Evolutionary conservation across 1,140 invertebrate species (phyloP).

Genomic region (Neodiprion pinetum): DNA sequence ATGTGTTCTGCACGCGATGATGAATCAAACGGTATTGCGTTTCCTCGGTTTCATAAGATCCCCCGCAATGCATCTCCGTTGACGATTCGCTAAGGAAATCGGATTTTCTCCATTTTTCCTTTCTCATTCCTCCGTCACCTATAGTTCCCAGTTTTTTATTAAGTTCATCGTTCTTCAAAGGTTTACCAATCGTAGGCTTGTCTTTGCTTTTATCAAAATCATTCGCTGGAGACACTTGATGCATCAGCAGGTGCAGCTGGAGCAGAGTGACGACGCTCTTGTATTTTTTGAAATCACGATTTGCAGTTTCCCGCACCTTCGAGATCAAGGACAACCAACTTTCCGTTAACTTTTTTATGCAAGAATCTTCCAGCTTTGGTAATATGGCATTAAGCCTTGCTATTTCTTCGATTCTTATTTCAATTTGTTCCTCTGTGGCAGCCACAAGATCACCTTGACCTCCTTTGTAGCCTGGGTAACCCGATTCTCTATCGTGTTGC

Average conservation of each 20-base stretch:
- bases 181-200: no score
- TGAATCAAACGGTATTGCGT: no score
- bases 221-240: no score
- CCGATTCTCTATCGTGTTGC: constrained; percentile 37
- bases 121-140: no score
- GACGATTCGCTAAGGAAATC: no score
- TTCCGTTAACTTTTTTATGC: constrained; percentile 34
- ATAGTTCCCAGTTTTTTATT: no score
- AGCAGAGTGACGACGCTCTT: constrained; percentile 29
- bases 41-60: no score
- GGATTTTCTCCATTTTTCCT: no score
- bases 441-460: constrained; percentile 29
- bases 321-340: constrained; percentile 28
- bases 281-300: constrained; percentile 23
- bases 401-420: constrained; percentile 36
- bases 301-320: constrained; percentile 32
- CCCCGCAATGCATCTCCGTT: no score
- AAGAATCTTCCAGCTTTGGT: constrained; percentile 38
- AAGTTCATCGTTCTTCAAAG: no score
- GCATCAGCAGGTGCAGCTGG: constrained; percentile 29
- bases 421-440: constrained; percentile 34
- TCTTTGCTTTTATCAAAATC: no score
- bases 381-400: constrained; percentile 38
- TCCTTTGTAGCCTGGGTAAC: constrained; percentile 37
- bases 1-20: no score